Conservation (phyloP, 1,140 invertebrate genomes). For the Aporrectodea caliginosa region DNA sequence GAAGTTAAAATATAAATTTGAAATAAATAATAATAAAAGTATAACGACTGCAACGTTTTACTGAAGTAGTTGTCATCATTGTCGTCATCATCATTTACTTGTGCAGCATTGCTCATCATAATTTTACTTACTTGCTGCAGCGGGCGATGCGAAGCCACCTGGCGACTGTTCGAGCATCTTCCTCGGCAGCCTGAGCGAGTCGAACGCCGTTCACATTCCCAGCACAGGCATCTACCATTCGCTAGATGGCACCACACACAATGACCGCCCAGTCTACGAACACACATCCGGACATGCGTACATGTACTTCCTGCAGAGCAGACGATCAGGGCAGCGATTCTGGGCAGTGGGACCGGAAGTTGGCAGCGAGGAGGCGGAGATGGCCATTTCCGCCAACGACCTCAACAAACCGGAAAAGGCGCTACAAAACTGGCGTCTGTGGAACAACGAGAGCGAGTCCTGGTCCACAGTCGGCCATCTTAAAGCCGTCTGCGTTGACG, state of each 20-base stretch:
- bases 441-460: not conserved
- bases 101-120: too few species aligned
- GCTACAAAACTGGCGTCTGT: not conserved
- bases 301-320: not conserved
- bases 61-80: too few species aligned
- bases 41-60: too few species aligned
- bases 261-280: not conserved
- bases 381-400: not conserved
- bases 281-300: not conserved
- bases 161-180: not conserved
- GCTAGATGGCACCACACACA: not conserved
- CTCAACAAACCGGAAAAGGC: not conserved
- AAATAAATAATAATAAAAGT: too few species aligned
- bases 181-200: not conserved
- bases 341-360: not conserved
- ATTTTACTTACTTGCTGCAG: not conserved
- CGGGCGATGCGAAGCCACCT: not conserved
- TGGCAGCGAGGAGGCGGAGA: not conserved
- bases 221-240: not conserved
- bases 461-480: not conserved
- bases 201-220: not conserved
- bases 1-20: too few species aligned
- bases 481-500: not conserved
- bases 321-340: not conserved
- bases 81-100: too few species aligned